Conservation (phyloP, 1,140 invertebrate genomes). For the Radopholus similis region DNA sequence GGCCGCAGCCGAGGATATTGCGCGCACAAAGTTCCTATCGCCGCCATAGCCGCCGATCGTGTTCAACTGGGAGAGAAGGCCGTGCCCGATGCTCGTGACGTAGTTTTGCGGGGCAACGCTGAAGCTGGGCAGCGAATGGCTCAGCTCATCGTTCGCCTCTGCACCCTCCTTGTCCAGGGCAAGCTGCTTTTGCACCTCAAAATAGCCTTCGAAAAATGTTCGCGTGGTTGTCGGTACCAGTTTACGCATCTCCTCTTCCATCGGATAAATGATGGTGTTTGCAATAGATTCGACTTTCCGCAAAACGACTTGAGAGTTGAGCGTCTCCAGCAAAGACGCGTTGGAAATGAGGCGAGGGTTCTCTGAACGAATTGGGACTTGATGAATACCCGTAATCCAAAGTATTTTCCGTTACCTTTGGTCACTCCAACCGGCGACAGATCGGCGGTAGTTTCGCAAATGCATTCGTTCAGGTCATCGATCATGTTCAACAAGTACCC, state of each 20-base stretch:
- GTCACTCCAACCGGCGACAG: neutral
- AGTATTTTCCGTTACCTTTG: too few species aligned
- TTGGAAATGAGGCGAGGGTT: conserved; percentile 25
- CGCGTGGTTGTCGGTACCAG: conserved; percentile 17
- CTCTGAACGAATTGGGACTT: conserved; percentile 1
- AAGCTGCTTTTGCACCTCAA: conserved; percentile 10
- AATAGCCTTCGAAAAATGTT: neutral
- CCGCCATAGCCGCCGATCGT: conserved; percentile 37
- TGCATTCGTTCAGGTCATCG: conserved; percentile 42
- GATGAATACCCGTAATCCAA: neutral
- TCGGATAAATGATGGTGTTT: conserved; percentile 39
- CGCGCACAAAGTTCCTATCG: conserved; percentile 40
- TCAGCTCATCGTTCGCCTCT: conserved; percentile 22
- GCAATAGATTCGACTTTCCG: conserved; percentile 39
- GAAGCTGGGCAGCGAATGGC: conserved; percentile 37
- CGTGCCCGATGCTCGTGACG: conserved; percentile 47
- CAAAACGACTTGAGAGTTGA: conserved; percentile 38
- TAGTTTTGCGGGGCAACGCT: conserved; percentile 46
- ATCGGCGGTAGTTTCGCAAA: conserved; percentile 19
- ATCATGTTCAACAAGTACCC: conserved; percentile 44
- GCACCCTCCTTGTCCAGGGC: conserved; percentile 18
- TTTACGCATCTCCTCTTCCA: conserved; percentile 45
- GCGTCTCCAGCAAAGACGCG: conserved; percentile 18
- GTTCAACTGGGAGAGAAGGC: conserved; percentile 45
- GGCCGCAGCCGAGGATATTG: conserved; percentile 32